Conservation (phyloP, 2,888 invertebrate species). For the Eupithecia inturbata region DNA sequence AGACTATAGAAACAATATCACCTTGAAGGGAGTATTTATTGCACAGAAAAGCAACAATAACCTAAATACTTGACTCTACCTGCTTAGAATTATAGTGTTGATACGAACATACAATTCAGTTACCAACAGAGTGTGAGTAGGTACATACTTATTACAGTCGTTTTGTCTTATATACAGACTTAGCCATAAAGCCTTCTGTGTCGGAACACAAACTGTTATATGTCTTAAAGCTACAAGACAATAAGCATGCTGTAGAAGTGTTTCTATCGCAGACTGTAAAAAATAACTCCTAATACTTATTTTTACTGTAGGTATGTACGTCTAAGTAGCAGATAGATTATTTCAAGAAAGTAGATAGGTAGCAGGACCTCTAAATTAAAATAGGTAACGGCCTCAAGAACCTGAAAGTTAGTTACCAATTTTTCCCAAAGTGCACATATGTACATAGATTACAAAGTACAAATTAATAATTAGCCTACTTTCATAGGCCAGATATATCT, state of each 20-base stretch:
- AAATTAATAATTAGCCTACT: not conserved
- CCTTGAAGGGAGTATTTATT: constrained; percentile 15
- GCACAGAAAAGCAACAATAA: constrained; percentile 25
- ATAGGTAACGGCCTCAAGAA: not conserved
- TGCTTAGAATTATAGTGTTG: constrained; percentile 8
- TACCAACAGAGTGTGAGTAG: constrained; percentile 14
- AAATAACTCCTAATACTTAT: not conserved
- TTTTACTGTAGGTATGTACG: not conserved
- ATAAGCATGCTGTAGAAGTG: not conserved
- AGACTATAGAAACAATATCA: constrained; percentile 16
- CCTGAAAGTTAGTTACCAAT: not conserved
- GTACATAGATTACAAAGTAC: not conserved
- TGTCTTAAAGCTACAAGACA: too few relatives aligned
- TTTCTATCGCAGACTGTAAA: not conserved
- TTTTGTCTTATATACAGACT: constrained; percentile 8
- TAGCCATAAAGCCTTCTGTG: not conserved
- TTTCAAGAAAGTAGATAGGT: not conserved
- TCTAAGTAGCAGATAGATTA: not conserved
- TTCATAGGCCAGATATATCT: not conserved
- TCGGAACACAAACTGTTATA: too few relatives aligned
- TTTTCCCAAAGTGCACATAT: not conserved
- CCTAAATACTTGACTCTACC: constrained; percentile 26
- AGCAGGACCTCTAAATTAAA: too few relatives aligned
- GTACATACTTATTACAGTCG: not conserved
- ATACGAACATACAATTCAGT: constrained; percentile 11